These are phyloP conservation scores for Arothron firmamentum DNA, from an alignment of 2,113 vertebrate species.

Conservation along the genomic window DNA sequence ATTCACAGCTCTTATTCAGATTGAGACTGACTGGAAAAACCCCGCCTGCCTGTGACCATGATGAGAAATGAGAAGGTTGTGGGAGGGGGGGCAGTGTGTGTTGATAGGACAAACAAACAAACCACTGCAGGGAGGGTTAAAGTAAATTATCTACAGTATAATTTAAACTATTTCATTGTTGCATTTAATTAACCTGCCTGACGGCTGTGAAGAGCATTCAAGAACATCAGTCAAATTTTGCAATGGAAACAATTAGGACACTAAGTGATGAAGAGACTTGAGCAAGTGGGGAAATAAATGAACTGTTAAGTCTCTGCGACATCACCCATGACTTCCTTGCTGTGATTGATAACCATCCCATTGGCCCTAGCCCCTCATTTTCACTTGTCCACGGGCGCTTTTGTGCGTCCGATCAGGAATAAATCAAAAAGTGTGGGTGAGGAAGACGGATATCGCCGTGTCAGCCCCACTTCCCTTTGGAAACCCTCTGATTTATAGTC, in stretches of 20 bases:
- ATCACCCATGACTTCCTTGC: constrained; percentile 65
- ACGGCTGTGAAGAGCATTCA: constrained; percentile 53
- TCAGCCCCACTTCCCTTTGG: constrained; percentile 72
- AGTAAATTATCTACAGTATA: constrained; percentile 19
- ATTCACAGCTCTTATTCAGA: constrained; percentile 36
- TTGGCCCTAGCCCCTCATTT: constrained; percentile 68
- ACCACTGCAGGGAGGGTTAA: constrained; percentile 18
- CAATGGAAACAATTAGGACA: constrained; percentile 71
- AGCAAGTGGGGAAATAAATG: constrained; percentile 66
- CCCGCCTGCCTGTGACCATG: constrained; percentile 11
- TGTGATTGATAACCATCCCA: constrained; percentile 76
- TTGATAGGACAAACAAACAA: constrained; percentile 13
- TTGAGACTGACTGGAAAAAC: constrained; percentile 21
- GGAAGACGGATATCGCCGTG: constrained; percentile 72
- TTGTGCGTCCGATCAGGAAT: constrained; percentile 76
- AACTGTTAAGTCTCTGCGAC: constrained; percentile 69
- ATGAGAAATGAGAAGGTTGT: constrained; percentile 40
- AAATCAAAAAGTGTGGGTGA: constrained; percentile 76
- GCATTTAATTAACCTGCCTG: constrained; percentile 66
- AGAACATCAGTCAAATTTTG: constrained; percentile 67
- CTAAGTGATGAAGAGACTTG: constrained; percentile 69
- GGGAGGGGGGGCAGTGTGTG: constrained; percentile 5
- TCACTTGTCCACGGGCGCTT: constrained; percentile 67
- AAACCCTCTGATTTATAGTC: constrained; percentile 74
- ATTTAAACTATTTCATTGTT: constrained; percentile 35